Conservation (phyloP, 2,113 vertebrate genomes). For the Strix aluco region DNA sequence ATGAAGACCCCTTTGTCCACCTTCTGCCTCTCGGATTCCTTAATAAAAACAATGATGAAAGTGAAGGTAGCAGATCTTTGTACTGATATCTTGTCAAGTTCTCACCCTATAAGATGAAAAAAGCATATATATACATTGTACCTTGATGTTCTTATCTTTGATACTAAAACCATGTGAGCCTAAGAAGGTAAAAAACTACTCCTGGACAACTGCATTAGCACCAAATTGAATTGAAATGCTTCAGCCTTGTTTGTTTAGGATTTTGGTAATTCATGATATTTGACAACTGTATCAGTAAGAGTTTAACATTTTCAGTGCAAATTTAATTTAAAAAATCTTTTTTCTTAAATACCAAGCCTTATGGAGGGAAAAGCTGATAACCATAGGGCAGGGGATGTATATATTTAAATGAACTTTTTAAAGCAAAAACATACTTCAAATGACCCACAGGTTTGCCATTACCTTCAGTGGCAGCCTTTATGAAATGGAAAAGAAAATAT, state of each 20-base stretch:
- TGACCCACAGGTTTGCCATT: neutral
- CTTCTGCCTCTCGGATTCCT: neutral
- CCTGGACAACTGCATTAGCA: neutral
- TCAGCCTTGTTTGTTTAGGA: neutral
- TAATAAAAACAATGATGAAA: neutral
- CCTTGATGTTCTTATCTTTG: neutral
- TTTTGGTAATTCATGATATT: neutral
- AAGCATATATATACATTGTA: neutral
- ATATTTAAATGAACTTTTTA: neutral
- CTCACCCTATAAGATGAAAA: neutral
- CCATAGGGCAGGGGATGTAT: rapidly evolving
- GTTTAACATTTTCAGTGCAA: neutral
- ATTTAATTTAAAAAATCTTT: neutral
- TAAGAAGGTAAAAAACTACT: neutral
- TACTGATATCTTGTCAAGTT: neutral
- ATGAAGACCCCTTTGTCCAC: neutral
- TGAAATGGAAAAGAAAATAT: neutral
- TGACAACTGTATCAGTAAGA: neutral
- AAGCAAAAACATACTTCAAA: neutral
- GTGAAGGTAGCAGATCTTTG: neutral
- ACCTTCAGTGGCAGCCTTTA: neutral
- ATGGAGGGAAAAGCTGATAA: neutral
- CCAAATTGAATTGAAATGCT: neutral
- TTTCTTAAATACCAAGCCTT: neutral
- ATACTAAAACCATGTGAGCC: neutral